Percentiles rank a stretch among this genome's conserved stretches.
Evolutionary conservation across 2,113 vertebrate genomes (phyloP).

Genomic region (Eolophus roseicapilla): DNA sequence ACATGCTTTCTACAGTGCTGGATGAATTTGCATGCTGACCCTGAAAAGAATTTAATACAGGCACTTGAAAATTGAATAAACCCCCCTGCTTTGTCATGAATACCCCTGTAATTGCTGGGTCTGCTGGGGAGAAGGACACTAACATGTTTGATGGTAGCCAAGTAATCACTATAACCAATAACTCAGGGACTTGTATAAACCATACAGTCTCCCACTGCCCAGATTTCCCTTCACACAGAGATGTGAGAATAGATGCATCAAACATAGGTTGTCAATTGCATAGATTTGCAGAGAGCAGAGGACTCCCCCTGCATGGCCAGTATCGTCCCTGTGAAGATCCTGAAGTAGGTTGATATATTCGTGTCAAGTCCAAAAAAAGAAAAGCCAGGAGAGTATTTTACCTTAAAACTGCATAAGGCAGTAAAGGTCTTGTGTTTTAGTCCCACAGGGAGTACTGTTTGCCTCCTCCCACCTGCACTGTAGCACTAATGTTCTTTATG

Average conservation of each 20-base stretch:
- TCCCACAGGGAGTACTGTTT: background rate
- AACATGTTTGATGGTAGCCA: background rate
- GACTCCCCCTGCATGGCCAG: background rate
- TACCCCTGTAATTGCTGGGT: background rate
- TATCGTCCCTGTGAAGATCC: background rate
- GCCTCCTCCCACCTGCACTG: background rate
- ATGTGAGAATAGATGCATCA: background rate
- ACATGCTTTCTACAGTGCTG: background rate
- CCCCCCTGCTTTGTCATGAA: background rate
- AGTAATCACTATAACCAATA: accelerated
- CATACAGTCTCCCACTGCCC: background rate
- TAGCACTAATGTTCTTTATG: background rate
- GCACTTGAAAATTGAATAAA: background rate
- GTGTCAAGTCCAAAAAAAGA: background rate
- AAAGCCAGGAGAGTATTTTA: background rate
- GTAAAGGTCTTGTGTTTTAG: background rate
- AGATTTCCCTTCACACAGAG: background rate
- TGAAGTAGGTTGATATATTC: background rate
- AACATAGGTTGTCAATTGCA: background rate
- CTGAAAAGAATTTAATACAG: background rate
- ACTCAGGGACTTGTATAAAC: background rate
- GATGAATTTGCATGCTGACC: background rate
- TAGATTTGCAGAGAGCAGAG: background rate
- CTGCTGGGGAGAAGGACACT: background rate
- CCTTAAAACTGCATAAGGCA: background rate